Evolutionary conservation across 2,888 invertebrate species (phyloP).

Genomic region (Polydrusus cervinus): DNA sequence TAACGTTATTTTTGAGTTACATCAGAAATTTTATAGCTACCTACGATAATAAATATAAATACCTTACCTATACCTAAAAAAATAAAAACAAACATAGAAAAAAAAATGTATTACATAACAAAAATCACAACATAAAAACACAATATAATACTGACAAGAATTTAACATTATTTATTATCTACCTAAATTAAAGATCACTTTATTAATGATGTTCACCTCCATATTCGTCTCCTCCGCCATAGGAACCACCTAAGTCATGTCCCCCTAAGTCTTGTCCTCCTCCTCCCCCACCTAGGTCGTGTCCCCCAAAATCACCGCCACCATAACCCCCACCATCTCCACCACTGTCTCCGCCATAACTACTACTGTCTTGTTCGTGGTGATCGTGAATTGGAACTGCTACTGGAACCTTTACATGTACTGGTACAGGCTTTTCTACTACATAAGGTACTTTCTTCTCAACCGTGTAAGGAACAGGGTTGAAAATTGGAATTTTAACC

Average conservation of each 20-base stretch:
- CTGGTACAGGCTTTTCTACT: slow-evolving; percentile 81
- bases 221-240: slow-evolving; percentile 56
- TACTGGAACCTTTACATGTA: slow-evolving; percentile 70
- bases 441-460: slow-evolving; percentile 78
- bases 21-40: too few relatives aligned
- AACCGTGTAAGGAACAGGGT: slow-evolving; percentile 77
- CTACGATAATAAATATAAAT: too few relatives aligned
- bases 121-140: slow-evolving; percentile 59
- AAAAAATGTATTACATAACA: slow-evolving; percentile 43
- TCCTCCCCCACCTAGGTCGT: slow-evolving; percentile 58
- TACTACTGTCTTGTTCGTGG: slow-evolving; percentile 46
- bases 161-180: slow-evolving; percentile 57
- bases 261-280: slow-evolving; percentile 59
- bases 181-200: slow-evolving; percentile 12
- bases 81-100: not conserved
- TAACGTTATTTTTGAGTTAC: too few relatives aligned
- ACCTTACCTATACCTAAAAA: too few relatives aligned
- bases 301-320: slow-evolving; percentile 53
- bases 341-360: slow-evolving; percentile 30
- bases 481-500: slow-evolving; percentile 76
- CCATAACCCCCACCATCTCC: slow-evolving; percentile 52
- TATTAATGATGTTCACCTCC: slow-evolving; percentile 57
- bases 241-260: slow-evolving; percentile 56
- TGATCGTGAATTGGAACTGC: slow-evolving; percentile 67
- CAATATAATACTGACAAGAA: slow-evolving; percentile 64